These are phyloP conservation scores for Enteromius trimaculatus DNA, from an alignment of 2,797 vertebrate species.

Conservation along the genomic window DNA sequence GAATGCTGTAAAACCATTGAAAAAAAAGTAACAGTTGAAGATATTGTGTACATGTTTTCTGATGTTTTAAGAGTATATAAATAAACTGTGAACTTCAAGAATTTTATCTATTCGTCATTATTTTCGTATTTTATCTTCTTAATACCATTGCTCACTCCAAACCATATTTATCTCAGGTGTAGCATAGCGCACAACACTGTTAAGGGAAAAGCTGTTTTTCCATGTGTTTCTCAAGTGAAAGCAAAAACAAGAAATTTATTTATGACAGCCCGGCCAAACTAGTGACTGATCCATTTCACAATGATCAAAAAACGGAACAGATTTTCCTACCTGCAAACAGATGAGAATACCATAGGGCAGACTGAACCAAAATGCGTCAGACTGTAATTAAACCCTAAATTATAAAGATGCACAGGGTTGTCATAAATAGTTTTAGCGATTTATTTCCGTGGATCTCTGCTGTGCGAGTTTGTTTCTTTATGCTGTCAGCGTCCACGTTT, in stretches of 20 bases:
- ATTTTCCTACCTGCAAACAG: slow-evolving; percentile 84
- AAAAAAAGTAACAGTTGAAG: slow-evolving; percentile 64
- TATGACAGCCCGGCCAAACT: background rate
- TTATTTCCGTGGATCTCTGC: background rate
- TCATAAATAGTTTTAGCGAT: background rate
- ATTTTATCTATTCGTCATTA: slow-evolving; percentile 74
- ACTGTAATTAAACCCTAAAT: background rate
- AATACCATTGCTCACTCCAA: slow-evolving; percentile 19
- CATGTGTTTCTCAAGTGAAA: background rate
- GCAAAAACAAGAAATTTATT: background rate
- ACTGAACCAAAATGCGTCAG: background rate
- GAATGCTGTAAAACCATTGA: slow-evolving; percentile 78
- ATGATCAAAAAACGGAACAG: slow-evolving; percentile 43
- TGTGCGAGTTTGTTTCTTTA: background rate
- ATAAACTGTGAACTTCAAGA: slow-evolving; percentile 86
- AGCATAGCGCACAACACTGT: background rate
- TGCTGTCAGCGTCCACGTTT: background rate
- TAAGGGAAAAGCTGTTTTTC: slow-evolving; percentile 22
- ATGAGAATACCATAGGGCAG: slow-evolving; percentile 63
- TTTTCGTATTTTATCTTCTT: slow-evolving; percentile 61
- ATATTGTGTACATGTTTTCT: slow-evolving; percentile 80
- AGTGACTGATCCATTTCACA: background rate
- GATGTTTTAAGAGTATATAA: slow-evolving; percentile 86
- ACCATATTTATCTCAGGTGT: slow-evolving; percentile 17
- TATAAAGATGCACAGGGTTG: background rate